Evolutionary conservation across 2,888 invertebrate genomes (phyloP).

Genomic region (Meliscaeva auricollis): DNA sequence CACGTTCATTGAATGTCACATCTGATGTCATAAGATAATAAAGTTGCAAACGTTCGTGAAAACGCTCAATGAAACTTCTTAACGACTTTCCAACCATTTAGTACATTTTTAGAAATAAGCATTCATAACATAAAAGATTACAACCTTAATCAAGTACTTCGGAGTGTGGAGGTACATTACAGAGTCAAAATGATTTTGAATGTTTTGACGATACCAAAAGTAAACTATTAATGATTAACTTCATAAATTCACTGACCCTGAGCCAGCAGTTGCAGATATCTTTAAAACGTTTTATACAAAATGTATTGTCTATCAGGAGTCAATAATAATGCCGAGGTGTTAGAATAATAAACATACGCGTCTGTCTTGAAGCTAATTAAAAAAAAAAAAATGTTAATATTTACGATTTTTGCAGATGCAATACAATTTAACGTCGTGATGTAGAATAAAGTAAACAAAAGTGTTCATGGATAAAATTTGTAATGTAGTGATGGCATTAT

Average conservation of each 20-base stretch:
- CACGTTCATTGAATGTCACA: no score
- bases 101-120: no score
- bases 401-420: slow-evolving; percentile 46
- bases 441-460: slow-evolving; percentile 35
- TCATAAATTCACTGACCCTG: slow-evolving; percentile 26
- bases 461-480: slow-evolving; percentile 28
- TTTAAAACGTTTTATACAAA: slow-evolving; percentile 45
- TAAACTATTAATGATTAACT: slow-evolving; percentile 20
- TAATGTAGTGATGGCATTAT: slow-evolving; percentile 21
- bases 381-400: slow-evolving; percentile 48
- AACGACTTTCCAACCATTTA: no score
- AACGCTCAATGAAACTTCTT: no score
- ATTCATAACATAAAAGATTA: no score
- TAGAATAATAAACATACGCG: slow-evolving; percentile 43
- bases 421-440: slow-evolving; percentile 57
- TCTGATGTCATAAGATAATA: no score
- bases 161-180: neutral
- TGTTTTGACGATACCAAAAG: slow-evolving; percentile 24
- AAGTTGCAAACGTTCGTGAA: no score
- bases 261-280: neutral
- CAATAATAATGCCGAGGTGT: slow-evolving; percentile 35
- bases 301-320: slow-evolving; percentile 59
- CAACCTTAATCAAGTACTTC: neutral
- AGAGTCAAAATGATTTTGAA: neutral
- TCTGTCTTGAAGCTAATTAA: slow-evolving; percentile 46